Conservation (phyloP, 1,140 invertebrate genomes). For the Matsumurasca onukii region DNA sequence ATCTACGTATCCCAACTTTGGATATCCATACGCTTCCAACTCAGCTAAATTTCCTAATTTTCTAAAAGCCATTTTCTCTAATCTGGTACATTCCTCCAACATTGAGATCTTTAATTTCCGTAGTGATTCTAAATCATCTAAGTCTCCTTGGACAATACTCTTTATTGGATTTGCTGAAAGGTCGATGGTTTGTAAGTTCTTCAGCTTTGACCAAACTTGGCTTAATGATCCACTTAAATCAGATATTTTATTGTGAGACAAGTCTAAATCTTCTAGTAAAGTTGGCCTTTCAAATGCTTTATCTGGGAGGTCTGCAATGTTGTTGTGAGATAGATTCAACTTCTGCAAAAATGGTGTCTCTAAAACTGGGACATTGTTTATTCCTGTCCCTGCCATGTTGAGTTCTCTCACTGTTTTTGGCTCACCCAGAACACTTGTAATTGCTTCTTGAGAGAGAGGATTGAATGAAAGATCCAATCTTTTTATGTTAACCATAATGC, state of each 20-base stretch:
- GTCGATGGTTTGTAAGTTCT: constrained; percentile 67
- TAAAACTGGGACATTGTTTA: constrained; percentile 63
- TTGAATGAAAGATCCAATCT: constrained; percentile 84
- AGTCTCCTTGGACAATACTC: constrained; percentile 69
- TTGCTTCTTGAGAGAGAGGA: constrained; percentile 70
- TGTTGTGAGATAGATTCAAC: constrained; percentile 81
- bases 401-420: constrained; percentile 83
- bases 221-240: constrained; percentile 54
- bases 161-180: constrained; percentile 76
- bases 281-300: constrained; percentile 74
- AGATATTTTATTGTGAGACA: constrained; percentile 72
- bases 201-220: constrained; percentile 64
- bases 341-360: constrained; percentile 84
- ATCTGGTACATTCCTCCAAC: constrained; percentile 66
- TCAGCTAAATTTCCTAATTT: constrained; percentile 65
- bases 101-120: constrained; percentile 65
- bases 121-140: constrained; percentile 66
- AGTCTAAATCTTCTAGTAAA: constrained; percentile 71
- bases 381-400: constrained; percentile 77
- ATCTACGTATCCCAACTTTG: constrained; percentile 78
- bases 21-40: constrained; percentile 71
- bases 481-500: constrained; percentile 85
- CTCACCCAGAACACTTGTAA: constrained; percentile 76
- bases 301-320: constrained; percentile 63
- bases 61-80: constrained; percentile 83